phyloP scores from a whole-genome alignment of 2,113 vertebrate species.

The Psammodynastes pulverulentus region DNA sequence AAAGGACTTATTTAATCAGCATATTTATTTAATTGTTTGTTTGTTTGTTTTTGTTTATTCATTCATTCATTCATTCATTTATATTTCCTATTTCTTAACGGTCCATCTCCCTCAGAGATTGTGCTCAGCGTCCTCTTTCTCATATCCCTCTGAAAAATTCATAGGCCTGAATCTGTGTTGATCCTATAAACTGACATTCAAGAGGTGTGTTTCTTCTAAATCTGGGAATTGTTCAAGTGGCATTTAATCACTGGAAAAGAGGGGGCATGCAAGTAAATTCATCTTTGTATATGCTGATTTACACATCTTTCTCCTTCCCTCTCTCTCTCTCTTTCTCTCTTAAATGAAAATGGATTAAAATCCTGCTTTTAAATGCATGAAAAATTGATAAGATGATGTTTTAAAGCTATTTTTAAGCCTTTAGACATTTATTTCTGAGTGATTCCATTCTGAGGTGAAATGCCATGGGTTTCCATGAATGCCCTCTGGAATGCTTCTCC shows the following conservation, averaged over 20 bases:
- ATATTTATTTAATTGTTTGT: too few species aligned
- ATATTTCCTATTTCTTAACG: neutral
- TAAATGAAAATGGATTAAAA: neutral
- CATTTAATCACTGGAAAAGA: neutral
- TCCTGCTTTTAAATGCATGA: neutral
- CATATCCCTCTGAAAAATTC: neutral
- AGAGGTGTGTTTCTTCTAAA: neutral
- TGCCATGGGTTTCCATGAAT: neutral
- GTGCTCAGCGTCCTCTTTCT: neutral
- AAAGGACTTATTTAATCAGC: neutral
- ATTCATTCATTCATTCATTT: neutral
- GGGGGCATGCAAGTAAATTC: neutral
- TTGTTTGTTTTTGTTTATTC: too few species aligned
- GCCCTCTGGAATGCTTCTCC: neutral
- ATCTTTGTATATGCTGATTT: neutral
- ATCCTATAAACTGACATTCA: neutral
- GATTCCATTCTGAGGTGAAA: neutral
- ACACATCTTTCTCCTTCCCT: neutral
- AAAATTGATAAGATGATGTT: neutral
- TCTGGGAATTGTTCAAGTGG: neutral
- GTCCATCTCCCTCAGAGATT: neutral
- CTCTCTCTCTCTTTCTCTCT: neutral
- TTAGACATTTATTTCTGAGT: neutral
- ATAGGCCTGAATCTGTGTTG: neutral
- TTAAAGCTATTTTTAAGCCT: neutral